Conservation (phyloP, 2,113 vertebrate species). For the Pangasianodon hypophthalmus region DNA sequence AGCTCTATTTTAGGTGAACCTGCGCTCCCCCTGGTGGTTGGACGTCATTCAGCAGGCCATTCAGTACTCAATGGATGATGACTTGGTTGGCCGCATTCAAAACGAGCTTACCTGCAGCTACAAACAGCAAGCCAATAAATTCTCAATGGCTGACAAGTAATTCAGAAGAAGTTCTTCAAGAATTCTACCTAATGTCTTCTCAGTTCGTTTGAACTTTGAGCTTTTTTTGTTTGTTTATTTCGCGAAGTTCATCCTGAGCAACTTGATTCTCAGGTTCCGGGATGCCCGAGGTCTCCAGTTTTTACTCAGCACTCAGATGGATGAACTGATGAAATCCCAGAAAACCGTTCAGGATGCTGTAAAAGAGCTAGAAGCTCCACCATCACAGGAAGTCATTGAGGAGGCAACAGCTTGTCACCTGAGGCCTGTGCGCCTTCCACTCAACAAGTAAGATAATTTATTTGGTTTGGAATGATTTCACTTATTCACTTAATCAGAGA, state of each 20-base stretch:
- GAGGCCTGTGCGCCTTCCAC: slow-evolving; percentile 86
- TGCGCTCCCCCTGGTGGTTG: slow-evolving; percentile 92
- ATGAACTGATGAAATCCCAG: slow-evolving; percentile 88
- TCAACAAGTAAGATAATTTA: slow-evolving; percentile 85
- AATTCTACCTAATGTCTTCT: background rate
- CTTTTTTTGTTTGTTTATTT: background rate
- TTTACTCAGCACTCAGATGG: slow-evolving; percentile 87
- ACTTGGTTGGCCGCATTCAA: slow-evolving; percentile 88
- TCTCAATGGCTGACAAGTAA: slow-evolving; percentile 98
- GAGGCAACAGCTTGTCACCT: slow-evolving; percentile 92
- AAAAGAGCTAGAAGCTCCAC: slow-evolving; percentile 88
- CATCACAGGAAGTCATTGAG: slow-evolving; percentile 87
- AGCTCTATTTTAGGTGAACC: slow-evolving; percentile 66
- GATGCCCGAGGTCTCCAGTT: slow-evolving; percentile 90
- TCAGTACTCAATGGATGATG: slow-evolving; percentile 84
- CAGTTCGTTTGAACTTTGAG: background rate
- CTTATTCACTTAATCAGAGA: background rate
- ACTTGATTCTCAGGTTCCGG: slow-evolving; percentile 79
- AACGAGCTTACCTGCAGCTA: slow-evolving; percentile 92
- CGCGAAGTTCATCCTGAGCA: background rate
- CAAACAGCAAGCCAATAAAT: slow-evolving; percentile 86
- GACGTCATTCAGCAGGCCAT: slow-evolving; percentile 87
- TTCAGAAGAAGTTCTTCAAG: too few relatives aligned
- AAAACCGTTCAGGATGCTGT: slow-evolving; percentile 90
- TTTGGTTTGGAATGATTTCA: background rate